These are phyloP conservation scores for Chelonoidis abingdonii DNA, from an alignment of 2,113 vertebrate genomes.

Conservation along the genomic window DNA sequence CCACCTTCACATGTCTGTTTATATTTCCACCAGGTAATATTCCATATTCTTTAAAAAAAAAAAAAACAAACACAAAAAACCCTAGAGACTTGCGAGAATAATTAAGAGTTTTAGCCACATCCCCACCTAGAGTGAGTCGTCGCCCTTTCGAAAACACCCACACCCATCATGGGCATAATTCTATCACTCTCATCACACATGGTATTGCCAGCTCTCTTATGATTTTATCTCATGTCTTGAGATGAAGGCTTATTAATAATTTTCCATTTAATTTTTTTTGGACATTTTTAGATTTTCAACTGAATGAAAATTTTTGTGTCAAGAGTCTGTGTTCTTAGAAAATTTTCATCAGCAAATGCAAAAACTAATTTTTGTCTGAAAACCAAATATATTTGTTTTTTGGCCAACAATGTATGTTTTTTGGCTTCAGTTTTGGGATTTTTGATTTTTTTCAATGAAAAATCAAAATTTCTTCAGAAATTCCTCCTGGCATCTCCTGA, in stretches of 20 bases:
- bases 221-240: too few species aligned
- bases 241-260: too few species aligned
- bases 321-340: too few species aligned
- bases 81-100: background rate
- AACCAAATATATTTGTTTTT: background rate
- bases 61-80: background rate
- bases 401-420: background rate
- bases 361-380: background rate
- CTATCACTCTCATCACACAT: too few species aligned
- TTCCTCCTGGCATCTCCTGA: background rate
- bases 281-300: too few species aligned
- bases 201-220: too few species aligned
- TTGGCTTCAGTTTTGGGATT: background rate
- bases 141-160: too few species aligned
- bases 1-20: background rate
- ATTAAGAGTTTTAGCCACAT: background rate
- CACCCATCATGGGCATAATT: too few species aligned
- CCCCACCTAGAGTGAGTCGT: too few species aligned
- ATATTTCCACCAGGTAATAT: background rate
- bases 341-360: too few species aligned
- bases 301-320: too few species aligned
- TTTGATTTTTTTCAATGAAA: constrained; percentile 14
- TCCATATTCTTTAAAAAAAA: background rate
- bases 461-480: background rate
- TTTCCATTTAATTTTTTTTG: too few species aligned